Percentiles rank a stretch among this genome's conserved stretches.
Evolutionary conservation across 2,797 vertebrate genomes (phyloP).

Genomic region (Mormyrus proboscirostris): DNA sequence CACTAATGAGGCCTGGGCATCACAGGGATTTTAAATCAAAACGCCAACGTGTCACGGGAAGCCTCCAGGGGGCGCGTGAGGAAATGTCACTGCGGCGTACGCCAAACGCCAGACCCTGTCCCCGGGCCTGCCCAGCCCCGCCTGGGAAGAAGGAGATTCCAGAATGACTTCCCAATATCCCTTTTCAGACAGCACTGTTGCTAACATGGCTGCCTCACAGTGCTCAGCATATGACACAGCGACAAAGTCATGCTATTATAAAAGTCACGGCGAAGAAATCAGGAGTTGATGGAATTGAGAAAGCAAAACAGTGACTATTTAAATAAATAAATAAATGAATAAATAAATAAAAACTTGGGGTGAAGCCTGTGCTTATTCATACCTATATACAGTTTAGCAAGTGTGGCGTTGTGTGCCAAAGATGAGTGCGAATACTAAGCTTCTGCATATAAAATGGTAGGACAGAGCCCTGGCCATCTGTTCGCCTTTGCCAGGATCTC

Average conservation of each 20-base stretch:
- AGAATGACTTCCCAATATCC: background rate
- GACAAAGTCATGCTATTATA: background rate
- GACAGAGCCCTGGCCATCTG: background rate
- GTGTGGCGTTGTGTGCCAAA: background rate
- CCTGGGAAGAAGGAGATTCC: background rate
- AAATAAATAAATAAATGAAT: background rate
- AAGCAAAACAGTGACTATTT: background rate
- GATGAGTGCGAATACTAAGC: background rate
- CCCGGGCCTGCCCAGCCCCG: background rate
- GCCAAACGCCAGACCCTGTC: background rate
- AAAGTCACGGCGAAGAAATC: background rate
- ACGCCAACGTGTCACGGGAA: background rate
- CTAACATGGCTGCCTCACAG: background rate
- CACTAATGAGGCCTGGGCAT: slow-evolving; percentile 23
- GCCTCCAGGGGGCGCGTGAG: background rate
- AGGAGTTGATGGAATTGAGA: background rate
- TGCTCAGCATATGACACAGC: background rate
- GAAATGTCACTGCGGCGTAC: background rate
- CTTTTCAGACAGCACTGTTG: background rate
- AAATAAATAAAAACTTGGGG: background rate
- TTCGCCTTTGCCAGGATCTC: background rate
- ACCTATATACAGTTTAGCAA: background rate
- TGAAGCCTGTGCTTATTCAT: background rate
- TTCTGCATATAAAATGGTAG: background rate
- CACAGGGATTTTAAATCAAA: slow-evolving; percentile 24